phyloP scores from a whole-genome alignment of 1,140 invertebrate genomes.

The Nylanderia fulva region DNA sequence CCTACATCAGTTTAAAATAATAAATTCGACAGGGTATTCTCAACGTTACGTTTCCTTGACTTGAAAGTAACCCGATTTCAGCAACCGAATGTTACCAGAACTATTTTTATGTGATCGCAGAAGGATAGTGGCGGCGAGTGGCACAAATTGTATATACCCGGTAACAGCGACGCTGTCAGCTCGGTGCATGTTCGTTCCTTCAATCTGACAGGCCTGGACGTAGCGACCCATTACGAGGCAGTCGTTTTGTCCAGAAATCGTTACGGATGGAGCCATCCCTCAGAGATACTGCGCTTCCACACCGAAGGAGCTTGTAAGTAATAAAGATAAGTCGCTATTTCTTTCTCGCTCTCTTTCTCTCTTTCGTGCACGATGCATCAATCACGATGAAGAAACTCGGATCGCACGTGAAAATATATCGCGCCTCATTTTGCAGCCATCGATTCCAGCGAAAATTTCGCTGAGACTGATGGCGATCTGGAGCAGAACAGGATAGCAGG shows the following conservation, averaged over 20 bases:
- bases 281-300: slow-evolving; percentile 88
- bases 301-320: slow-evolving; percentile 88
- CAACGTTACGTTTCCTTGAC: neutral
- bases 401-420: slow-evolving; percentile 22
- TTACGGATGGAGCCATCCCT: slow-evolving; percentile 90
- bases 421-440: slow-evolving; percentile 20
- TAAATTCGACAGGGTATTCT: neutral
- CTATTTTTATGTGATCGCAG: slow-evolving; percentile 3
- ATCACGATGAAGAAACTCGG: slow-evolving; percentile 16
- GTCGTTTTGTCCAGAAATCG: slow-evolving; percentile 90
- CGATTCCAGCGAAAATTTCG: slow-evolving; percentile 39
- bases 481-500: slow-evolving; percentile 46
- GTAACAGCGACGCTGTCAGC: slow-evolving; percentile 86
- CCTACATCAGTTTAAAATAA: slow-evolving; percentile 3
- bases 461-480: slow-evolving; percentile 31
- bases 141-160: slow-evolving; percentile 90
- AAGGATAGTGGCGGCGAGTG: slow-evolving; percentile 80
- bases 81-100: neutral
- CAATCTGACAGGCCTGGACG: slow-evolving; percentile 89
- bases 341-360: slow-evolving; percentile 8
- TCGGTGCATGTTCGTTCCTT: slow-evolving; percentile 90
- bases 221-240: slow-evolving; percentile 90
- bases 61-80: neutral
- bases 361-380: slow-evolving; percentile 1
- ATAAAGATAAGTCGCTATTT: slow-evolving; percentile 53